Evolutionary conservation across 2,888 invertebrate species (phyloP), one percentile per base, ranked within the genome.

Genomic region (Azorinus chamasolen): DNA sequence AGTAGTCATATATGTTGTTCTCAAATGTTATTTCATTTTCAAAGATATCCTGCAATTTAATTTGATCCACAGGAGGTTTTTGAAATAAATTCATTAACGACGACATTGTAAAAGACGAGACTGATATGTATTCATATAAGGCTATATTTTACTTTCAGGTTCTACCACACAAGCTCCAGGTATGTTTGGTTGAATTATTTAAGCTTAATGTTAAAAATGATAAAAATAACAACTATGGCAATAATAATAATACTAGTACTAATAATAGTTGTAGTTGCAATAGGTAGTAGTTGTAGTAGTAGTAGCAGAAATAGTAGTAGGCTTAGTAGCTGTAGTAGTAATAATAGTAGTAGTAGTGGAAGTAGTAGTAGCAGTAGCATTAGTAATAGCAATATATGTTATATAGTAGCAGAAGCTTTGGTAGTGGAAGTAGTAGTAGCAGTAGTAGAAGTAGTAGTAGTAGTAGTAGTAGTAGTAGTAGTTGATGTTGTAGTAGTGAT

Each of bases 51-150:
- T 25, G 59, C 25, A 25, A 73, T 53, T 51, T 55, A 59, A 8
- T 54, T 58, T 59, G 65, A 51, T 39, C 58, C 41, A 43, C 59
- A 43, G 2, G 57, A 37, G 39, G 57, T 57, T 39, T n/a, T n/a
- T n/a, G n/a, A n/a, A n/a, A n/a, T n/a, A n/a, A n/a, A n/a, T n/a
- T n/a, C n/a, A n/a, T n/a, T n/a, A n/a, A n/a, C n/a, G n/a, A n/a
- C n/a, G n/a, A n/a, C n/a, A n/a, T 69, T 62, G 58, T 62, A 74
- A 41, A 45, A 74, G 46, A 54, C 62, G 54, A 46, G 54, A 41
- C 54, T 54, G 58, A 54, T 61, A 50, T 70, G 51, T 53, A 53
- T 59, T 39, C 58, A 66, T 58, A 59, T 39, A 37, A 68, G 53
- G 27, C 69, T n/a, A 59, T 51, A 73, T 58, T 59, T 69, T 16